Conservation (phyloP, 2,113 vertebrate species). For the Ursus arctos region DNA sequence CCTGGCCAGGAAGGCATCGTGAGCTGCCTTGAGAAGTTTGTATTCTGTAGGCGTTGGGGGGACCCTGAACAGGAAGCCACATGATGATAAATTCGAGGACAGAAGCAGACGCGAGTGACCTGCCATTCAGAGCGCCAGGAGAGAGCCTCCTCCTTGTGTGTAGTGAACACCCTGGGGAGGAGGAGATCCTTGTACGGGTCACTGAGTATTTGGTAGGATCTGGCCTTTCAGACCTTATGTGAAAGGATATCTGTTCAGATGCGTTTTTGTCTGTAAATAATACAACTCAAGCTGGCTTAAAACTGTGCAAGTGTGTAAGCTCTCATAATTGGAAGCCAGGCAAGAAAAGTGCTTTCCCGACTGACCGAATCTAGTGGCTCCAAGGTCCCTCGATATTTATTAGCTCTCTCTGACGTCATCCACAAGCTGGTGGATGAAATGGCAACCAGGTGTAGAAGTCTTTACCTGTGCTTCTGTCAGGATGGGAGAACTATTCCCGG, state of each 20-base stretch:
- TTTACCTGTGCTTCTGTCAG: not conserved
- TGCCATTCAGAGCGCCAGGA: not conserved
- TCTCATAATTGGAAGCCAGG: not conserved
- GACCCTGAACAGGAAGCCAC: conserved; percentile 1
- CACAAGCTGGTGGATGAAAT: not conserved
- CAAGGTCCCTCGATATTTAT: not conserved
- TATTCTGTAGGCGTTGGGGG: not conserved
- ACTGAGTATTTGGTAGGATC: not conserved
- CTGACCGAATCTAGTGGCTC: not conserved
- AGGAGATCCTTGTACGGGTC: not conserved
- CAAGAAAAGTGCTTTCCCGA: not conserved
- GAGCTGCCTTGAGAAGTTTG: not conserved
- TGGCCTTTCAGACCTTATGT: conserved; percentile 15
- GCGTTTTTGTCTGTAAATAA: not conserved
- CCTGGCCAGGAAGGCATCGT: not conserved
- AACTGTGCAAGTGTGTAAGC: not conserved
- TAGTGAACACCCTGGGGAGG: not conserved
- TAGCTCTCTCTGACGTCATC: not conserved
- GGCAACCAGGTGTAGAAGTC: not conserved
- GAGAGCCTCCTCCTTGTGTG: not conserved
- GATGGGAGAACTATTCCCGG: not conserved
- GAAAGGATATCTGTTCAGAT: not conserved
- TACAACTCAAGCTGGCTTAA: not conserved
- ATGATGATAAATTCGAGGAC: not conserved
- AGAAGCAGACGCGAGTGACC: not conserved